Base-by-base conservation (phyloP, 2,888 invertebrate species). In the Cosmia trapezina region DNA sequence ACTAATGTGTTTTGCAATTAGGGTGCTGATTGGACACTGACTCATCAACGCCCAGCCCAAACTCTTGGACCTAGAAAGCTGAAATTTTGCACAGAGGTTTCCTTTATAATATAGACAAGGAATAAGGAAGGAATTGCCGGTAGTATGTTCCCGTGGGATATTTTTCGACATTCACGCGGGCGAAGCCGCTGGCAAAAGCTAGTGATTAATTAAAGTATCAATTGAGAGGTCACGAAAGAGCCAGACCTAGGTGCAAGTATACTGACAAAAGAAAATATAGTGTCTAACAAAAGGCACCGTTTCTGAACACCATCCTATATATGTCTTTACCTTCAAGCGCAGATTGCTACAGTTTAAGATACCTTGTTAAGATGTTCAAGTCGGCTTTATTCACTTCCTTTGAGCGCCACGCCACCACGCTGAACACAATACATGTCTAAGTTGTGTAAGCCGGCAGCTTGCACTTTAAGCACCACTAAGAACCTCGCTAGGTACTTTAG, bases 351-450 rank as follows among this genome's bases (percentile, higher is more conserved):
- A 28, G 57, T 37, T 33, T 28, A 28, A 28, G 28, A 54, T 17
- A 65, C 53, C 11, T 17, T 19, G 8, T 45, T 45, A 62, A 70
- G 33, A 45, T 22, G n/a, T 28, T 47, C 54, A 47, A 78, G 75
- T 47, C 45, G 60, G 80, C 43, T 79, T 64, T 37, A 57, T 49
- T 62, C 57, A 49, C 28, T 68, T 43, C 28, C 43, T 53, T 70
- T 79, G 67, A 33, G 51, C 62, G 37, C 17, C 8, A 37, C 22
- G 12, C 49, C 62, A 28, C 17, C 8, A 37, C 22, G 12, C 49
- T 51, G 12, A 28, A 41, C 45, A 17, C 37, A 37, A 37, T 37
- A 28, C 28, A 12, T n/a, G 63, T 61, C 51, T 63, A 41, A 54
- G 59, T 33, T 59, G 63, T 37, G 1, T 78, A 64, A 78, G 67